Conservation (phyloP, 2,888 invertebrate genomes). For the Cosmia pyralina region DNA sequence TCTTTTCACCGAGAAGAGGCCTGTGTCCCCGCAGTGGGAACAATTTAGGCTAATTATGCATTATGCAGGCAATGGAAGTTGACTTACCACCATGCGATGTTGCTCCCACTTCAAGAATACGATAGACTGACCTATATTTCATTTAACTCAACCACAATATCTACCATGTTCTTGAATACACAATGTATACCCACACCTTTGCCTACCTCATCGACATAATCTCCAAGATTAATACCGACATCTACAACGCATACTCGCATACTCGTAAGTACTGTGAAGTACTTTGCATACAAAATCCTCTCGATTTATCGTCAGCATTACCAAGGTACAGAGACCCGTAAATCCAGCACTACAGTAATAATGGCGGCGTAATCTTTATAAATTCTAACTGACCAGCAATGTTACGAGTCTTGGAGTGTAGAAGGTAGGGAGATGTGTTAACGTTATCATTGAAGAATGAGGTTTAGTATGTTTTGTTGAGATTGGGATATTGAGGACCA, state of each 20-base stretch:
- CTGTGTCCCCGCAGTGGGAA: too few species aligned
- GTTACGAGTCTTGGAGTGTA: conserved; percentile 12
- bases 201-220: conserved; percentile 18
- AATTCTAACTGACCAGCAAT: conserved; percentile 57
- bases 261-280: conserved; percentile 26
- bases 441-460: not conserved
- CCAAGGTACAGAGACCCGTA: conserved; percentile 46
- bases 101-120: not conserved
- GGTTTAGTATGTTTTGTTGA: not conserved
- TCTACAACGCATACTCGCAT: conserved; percentile 25
- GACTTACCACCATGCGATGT: not conserved
- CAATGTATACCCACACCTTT: conserved; percentile 6
- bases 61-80: too few species aligned
- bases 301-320: conserved; percentile 60
- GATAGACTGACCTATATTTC: not conserved
- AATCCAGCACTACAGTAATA: conserved; percentile 52
- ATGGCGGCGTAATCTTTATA: conserved; percentile 62
- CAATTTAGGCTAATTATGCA: too few species aligned
- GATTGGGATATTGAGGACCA: not conserved
- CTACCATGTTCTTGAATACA: not conserved
- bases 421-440: conserved; percentile 41
- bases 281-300: conserved; percentile 57
- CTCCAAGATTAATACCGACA: conserved; percentile 48
- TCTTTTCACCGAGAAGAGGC: too few species aligned
- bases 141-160: not conserved